Evolutionary conservation across 1,140 invertebrate species (phyloP).

Genomic region (Leguminivora glycinivorella): DNA sequence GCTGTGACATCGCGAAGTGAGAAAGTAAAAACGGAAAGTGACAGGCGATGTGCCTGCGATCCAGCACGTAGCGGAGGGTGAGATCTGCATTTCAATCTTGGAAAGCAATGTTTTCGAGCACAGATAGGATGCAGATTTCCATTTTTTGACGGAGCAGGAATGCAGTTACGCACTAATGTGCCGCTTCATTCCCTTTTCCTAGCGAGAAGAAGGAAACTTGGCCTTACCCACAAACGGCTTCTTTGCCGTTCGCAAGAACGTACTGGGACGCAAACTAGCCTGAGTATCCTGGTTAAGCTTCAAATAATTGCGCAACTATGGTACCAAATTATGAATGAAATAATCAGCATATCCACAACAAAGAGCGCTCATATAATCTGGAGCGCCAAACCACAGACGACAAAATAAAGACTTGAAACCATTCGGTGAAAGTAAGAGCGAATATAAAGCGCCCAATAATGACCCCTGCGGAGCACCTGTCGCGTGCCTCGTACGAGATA

Average conservation of each 20-base stretch:
- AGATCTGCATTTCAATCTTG: slow-evolving; percentile 45
- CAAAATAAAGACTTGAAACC: slow-evolving; percentile 36
- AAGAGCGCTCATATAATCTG: slow-evolving; percentile 13
- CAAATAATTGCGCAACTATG: not conserved
- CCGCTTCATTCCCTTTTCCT: no score
- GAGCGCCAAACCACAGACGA: slow-evolving; percentile 31
- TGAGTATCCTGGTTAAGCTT: no score
- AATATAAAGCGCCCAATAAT: slow-evolving; percentile 50
- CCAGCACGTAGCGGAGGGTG: slow-evolving; percentile 39
- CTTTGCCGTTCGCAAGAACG: no score
- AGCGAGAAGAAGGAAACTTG: no score
- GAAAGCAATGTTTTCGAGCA: slow-evolving; percentile 32
- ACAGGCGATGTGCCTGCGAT: slow-evolving; percentile 41
- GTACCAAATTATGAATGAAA: slow-evolving; percentile 14
- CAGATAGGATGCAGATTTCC: no score
- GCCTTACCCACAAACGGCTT: no score
- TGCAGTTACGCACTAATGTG: no score
- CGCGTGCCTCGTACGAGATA: slow-evolving; percentile 30
- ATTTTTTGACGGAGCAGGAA: no score
- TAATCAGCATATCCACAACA: slow-evolving; percentile 8
- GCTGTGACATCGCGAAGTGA: slow-evolving; percentile 42
- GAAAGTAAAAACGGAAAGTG: slow-evolving; percentile 60
- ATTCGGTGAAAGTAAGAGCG: slow-evolving; percentile 63
- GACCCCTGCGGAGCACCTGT: slow-evolving; percentile 54
- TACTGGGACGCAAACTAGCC: not conserved